Conservation (phyloP, 2,888 invertebrate genomes). For the Microdon myrmicae region DNA sequence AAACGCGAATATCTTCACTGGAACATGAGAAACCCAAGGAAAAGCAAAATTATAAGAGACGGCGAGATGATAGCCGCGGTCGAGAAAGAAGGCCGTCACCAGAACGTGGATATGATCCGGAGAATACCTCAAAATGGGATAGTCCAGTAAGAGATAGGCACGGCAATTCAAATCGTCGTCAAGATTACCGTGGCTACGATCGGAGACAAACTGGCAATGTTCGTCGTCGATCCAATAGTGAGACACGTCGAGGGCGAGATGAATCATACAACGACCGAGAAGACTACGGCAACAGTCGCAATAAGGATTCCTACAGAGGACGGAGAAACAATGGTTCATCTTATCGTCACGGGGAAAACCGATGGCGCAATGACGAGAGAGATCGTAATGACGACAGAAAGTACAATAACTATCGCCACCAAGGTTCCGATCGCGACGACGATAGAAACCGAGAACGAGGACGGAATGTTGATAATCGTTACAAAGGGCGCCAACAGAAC, state of each 20-base stretch:
- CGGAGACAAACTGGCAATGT: conserved; percentile 32
- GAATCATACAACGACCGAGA: background rate
- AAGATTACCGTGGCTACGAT: conserved; percentile 27
- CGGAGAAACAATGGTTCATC: conserved; percentile 29
- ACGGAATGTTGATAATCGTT: conserved; percentile 33
- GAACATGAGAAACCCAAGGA: background rate
- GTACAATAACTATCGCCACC: conserved; percentile 40
- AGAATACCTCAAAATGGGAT: conserved; percentile 60
- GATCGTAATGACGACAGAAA: conserved; percentile 37
- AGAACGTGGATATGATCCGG: conserved; percentile 26
- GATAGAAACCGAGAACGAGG: conserved; percentile 26
- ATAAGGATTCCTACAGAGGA: conserved; percentile 22
- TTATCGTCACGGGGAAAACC: conserved; percentile 18
- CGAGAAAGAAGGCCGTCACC: conserved; percentile 12
- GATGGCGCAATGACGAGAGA: conserved; percentile 12
- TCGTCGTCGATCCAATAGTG: conserved; percentile 40
- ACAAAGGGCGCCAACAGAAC: conserved; percentile 34
- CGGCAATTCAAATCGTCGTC: conserved; percentile 12
- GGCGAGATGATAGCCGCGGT: conserved; percentile 12
- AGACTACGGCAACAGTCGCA: conserved; percentile 36
- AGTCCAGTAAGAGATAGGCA: conserved; percentile 53
- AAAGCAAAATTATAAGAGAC: background rate
- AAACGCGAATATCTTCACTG: conserved; percentile 3
- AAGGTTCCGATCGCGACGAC: conserved; percentile 31
- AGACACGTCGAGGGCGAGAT: background rate